Conservation (phyloP, 2,113 vertebrate genomes). For the Heterotis niloticus region DNA sequence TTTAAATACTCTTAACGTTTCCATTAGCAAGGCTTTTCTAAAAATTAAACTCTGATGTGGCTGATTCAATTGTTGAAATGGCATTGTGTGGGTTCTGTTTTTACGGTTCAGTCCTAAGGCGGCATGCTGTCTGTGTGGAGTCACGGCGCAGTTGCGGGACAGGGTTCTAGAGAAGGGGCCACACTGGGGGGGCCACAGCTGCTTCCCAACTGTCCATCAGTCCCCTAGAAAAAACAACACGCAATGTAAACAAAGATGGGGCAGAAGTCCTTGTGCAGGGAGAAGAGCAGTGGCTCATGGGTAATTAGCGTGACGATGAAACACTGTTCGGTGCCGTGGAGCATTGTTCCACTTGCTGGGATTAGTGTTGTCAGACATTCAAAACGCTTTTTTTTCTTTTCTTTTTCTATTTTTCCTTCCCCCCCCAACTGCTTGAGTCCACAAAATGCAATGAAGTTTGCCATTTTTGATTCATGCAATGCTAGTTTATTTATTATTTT, state of each 20-base stretch:
- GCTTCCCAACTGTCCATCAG: constrained; percentile 4
- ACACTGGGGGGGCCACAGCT: neutral
- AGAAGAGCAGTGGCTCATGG: neutral
- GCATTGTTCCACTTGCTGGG: neutral
- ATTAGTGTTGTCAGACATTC: constrained; percentile 3
- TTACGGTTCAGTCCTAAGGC: constrained; percentile 7
- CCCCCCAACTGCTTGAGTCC: neutral
- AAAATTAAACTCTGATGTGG: constrained; percentile 20
- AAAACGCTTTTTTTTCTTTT: neutral
- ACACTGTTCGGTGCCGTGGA: neutral
- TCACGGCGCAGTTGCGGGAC: neutral
- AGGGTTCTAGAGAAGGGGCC: neutral
- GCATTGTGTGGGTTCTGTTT: constrained; percentile 17
- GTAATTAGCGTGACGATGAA: neutral
- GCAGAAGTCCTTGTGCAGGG: no score
- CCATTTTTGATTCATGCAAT: neutral
- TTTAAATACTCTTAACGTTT: constrained; percentile 12
- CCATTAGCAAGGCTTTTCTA: constrained; percentile 19
- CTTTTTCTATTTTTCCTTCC: no score
- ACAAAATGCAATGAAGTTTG: constrained; percentile 16
- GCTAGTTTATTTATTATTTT: neutral
- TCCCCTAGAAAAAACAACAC: neutral
- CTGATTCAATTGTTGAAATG: constrained; percentile 5
- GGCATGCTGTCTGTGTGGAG: constrained; percentile 16
- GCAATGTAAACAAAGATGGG: no score